Evolutionary conservation across 1,140 invertebrate genomes (phyloP), one percentile per base, ranked within the genome.

Genomic region (Neotoxoptera formosana): DNA sequence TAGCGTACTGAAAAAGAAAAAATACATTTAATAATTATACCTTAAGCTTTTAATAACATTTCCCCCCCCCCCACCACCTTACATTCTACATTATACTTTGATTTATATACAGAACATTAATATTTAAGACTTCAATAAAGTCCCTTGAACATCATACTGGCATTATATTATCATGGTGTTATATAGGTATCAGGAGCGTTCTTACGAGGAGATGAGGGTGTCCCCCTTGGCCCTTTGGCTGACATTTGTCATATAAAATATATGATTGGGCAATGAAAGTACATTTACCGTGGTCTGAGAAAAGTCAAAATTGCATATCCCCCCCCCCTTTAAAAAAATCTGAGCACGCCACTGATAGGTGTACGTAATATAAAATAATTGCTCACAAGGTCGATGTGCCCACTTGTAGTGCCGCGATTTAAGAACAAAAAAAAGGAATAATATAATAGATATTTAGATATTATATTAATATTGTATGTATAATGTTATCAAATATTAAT

Each of bases 51-150:
- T 88, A 53, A 53, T 51, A 51, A n/a, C 11, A 41, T 60, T 90
- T 23, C 60, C 53, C 1, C 7, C 14, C 14, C 2, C n/a, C n/a
- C n/a, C n/a, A n/a, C n/a, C n/a, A n/a, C n/a, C n/a, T n/a, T 30
- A 30, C 7, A 51, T 51, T 88, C 53, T 36, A 8, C 8, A 51
- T 41, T 36, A 36, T 36, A 53, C 51, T 89, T 56, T 56, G 36
- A 89, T 89, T 36, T 67, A 41, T 41, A 90, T 47, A 90, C 89
- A 30, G 25, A n/a, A 60, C 14, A 67, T 90, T n/a, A 60, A 90
- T 67, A 67, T 67, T 60, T 60, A 90, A 56, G 51, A 90, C 51
- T 36, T 56, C 51, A 90, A 41, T 60, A 67, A 67, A 67, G 89
- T 67, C 20, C 36, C 56, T 90, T 45, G 56, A 90, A 90, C 30